These are phyloP conservation scores for Drosophila putrida DNA, from an alignment of 2,888 invertebrate species.

Conservation along the genomic window DNA sequence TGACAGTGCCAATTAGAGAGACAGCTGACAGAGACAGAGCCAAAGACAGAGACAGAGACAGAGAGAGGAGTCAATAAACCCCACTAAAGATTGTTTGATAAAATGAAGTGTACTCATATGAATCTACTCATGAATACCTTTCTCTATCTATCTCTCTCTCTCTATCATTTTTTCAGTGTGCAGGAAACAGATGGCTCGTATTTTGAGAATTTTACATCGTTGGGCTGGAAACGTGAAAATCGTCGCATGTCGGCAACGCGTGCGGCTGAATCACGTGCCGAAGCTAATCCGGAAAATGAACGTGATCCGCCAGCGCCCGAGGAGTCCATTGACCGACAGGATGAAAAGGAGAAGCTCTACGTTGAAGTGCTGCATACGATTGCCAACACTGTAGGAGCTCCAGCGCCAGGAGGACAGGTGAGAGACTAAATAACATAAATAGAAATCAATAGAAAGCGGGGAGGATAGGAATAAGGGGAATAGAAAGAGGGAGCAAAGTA, in stretches of 20 bases:
- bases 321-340: constrained; percentile 84
- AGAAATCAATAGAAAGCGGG: constrained; percentile 54
- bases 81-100: constrained; percentile 57
- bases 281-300: constrained; percentile 87
- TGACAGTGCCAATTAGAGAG: constrained; percentile 75
- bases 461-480: neutral
- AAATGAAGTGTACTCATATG: constrained; percentile 37
- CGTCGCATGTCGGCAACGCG: constrained; percentile 92
- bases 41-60: neutral
- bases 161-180: constrained; percentile 87
- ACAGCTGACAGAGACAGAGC: constrained; percentile 33
- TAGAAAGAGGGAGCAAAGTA: neutral
- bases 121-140: constrained; percentile 10
- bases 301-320: constrained; percentile 84
- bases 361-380: constrained; percentile 98
- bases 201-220: constrained; percentile 96
- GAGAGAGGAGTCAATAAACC: constrained; percentile 52
- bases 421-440: constrained; percentile 23
- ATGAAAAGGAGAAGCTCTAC: constrained; percentile 90
- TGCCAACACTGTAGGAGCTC: constrained; percentile 94
- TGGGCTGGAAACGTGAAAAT: constrained; percentile 97
- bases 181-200: constrained; percentile 97
- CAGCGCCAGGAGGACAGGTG: constrained; percentile 89
- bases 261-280: constrained; percentile 91
- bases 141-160: neutral